A percentile compares a stretch with the other conserved stretches of the same genome.
phyloP scores from a whole-genome alignment of 2,797 vertebrate genomes.

The Melanotaenia boesemani region DNA sequence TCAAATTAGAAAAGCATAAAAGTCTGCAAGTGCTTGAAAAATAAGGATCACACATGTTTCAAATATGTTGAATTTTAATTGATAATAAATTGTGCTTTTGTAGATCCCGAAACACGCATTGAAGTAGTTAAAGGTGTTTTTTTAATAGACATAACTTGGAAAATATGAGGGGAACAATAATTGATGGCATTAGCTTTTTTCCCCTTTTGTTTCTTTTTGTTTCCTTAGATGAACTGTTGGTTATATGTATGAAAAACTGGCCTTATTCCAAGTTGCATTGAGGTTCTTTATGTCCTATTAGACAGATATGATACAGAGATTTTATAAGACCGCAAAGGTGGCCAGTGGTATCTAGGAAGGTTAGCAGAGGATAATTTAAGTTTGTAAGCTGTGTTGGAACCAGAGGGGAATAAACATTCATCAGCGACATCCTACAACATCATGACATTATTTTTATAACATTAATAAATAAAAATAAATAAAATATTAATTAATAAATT shows the following conservation, averaged over 20 bases:
- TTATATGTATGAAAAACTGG: constrained; percentile 33
- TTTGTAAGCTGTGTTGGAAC: not conserved
- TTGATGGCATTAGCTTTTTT: constrained; percentile 45
- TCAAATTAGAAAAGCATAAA: constrained; percentile 66
- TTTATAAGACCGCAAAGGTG: not conserved
- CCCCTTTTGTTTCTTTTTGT: constrained; percentile 22
- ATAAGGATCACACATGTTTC: constrained; percentile 72
- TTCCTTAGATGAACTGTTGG: constrained; percentile 42
- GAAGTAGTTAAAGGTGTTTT: constrained; percentile 60
- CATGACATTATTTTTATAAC: too few relatives aligned
- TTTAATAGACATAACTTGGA: constrained; percentile 51
- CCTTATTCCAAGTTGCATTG: constrained; percentile 19
- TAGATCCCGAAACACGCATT: constrained; percentile 41
- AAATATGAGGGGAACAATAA: constrained; percentile 51
- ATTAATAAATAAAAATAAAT: too few relatives aligned
- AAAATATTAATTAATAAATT: too few relatives aligned
- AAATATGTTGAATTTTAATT: constrained; percentile 74
- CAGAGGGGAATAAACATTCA: not conserved
- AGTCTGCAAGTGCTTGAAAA: constrained; percentile 44
- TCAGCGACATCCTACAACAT: not conserved
- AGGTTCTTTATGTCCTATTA: not conserved
- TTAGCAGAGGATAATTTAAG: not conserved
- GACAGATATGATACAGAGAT: not conserved
- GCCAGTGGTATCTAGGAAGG: not conserved
- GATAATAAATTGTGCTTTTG: constrained; percentile 70